Evolutionary conservation across 1,140 invertebrate species (phyloP), one percentile per base, ranked within the genome.

Genomic region (Trichomalopsis sarcophagae): DNA sequence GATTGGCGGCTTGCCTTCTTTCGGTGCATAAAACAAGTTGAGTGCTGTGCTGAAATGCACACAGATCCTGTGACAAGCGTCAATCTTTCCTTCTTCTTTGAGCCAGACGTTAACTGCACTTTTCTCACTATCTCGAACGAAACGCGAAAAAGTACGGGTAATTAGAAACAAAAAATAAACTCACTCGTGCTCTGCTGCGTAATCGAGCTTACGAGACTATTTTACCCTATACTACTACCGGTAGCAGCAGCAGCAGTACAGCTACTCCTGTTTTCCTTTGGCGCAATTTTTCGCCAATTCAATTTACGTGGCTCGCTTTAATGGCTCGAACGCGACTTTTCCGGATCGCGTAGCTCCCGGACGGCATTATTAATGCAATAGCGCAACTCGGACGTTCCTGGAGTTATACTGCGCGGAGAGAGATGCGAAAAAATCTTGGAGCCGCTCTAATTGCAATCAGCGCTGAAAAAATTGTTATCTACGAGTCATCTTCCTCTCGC

Each of bases 1-100:
- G 91, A 92, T 92, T 92, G 89, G 86, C 87, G 50, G 55, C 55
- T 62, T 21, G 55, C 6, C 21, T 62, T 21, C 55, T 62, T 62
- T 62, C 55, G 55, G 55, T 9, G 40, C 55, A 40, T 71, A 71
- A 44, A 71, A 69, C 55, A 1, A 27, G 17, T 11, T 21, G 17
- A 21, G 55, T 62, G 17, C 17, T 62, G 55, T 5, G 5, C 55
- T 4, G 33, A n/a, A 11, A 80, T 36, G 33, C 62, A 30, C 33
- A 40, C 50, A 21, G 50, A 17, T 55, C 50, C 1, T 55, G 17
- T 55, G 50, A 55, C 17, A 55, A 14, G 17, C 17, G 50, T 55
- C 9, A 7, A 44, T 44, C 40, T 44, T 44, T 5, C 40, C 7
- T 44, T 44, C 40, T 10, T 44, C 40, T 44, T 44, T 7, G 40